These are phyloP conservation scores for Gymnodraco acuticeps DNA, from an alignment of 2,797 vertebrate species.

Conservation along the genomic window DNA sequence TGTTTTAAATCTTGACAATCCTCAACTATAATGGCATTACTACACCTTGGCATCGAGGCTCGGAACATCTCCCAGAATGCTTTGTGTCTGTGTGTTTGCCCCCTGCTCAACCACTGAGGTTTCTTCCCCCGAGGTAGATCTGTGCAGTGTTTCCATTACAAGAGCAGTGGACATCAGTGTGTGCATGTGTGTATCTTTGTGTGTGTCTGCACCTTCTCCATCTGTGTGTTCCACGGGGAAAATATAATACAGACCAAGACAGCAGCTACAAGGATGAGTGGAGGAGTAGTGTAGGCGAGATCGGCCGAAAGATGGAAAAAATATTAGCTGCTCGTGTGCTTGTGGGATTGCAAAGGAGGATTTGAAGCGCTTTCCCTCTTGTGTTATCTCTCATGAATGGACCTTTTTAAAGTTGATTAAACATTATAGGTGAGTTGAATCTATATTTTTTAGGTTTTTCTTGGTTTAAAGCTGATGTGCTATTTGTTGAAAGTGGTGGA, in stretches of 20 bases:
- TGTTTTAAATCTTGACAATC: slow-evolving; percentile 33
- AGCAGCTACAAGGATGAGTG: slow-evolving; percentile 73
- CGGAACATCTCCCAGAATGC: slow-evolving; percentile 44
- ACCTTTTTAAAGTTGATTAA: slow-evolving; percentile 55
- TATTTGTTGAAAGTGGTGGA: slow-evolving; percentile 64
- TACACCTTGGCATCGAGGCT: slow-evolving; percentile 30
- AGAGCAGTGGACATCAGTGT: slow-evolving; percentile 51
- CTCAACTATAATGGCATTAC: slow-evolving; percentile 34
- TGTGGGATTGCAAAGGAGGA: slow-evolving; percentile 54
- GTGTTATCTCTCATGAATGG: slow-evolving; percentile 62
- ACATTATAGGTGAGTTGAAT: slow-evolving; percentile 43
- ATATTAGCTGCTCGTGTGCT: slow-evolving; percentile 62
- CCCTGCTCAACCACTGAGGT: slow-evolving; percentile 36
- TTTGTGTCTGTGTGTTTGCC: slow-evolving; percentile 41
- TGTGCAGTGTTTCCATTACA: slow-evolving; percentile 64
- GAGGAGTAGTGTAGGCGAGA: slow-evolving; percentile 75
- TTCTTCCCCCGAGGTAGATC: slow-evolving; percentile 61
- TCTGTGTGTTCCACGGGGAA: slow-evolving; percentile 68
- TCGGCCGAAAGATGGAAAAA: slow-evolving; percentile 74
- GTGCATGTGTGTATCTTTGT: slow-evolving; percentile 25
- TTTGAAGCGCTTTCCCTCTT: slow-evolving; percentile 55
- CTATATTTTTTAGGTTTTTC: slow-evolving; percentile 21
- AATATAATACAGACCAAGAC: slow-evolving; percentile 70
- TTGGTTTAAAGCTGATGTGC: slow-evolving; percentile 6
- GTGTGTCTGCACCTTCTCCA: slow-evolving; percentile 58